Percentiles rank a stretch among this genome's conserved stretches.
These are phyloP conservation scores for Lymantria dispar DNA, from an alignment of 2,888 invertebrate species.

Conservation along the genomic window DNA sequence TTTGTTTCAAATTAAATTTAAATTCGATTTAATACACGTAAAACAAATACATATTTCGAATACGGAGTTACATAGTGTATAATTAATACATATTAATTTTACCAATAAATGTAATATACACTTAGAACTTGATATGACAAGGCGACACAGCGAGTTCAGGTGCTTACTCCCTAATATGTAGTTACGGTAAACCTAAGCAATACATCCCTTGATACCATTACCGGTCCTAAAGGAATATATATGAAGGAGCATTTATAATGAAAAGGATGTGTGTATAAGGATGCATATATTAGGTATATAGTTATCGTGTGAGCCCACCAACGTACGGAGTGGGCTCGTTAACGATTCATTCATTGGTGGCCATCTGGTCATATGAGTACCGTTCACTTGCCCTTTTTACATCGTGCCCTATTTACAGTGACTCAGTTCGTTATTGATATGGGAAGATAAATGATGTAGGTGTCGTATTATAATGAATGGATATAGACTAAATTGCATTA, in stretches of 20 bases:
- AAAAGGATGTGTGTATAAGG: background rate
- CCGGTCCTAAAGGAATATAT: constrained; percentile 3
- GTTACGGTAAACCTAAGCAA: background rate
- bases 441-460: background rate
- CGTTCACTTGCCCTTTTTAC: constrained; percentile 44
- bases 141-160: background rate
- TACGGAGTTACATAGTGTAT: background rate
- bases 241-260: constrained; percentile 14
- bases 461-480: background rate
- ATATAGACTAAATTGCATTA: background rate
- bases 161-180: background rate
- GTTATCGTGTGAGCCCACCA: constrained; percentile 18
- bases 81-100: background rate
- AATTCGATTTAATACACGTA: too few relatives aligned
- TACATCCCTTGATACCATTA: background rate
- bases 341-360: constrained; percentile 67
- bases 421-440: background rate
- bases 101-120: too few relatives aligned
- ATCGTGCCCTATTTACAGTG: constrained; percentile 37
- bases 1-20: too few relatives aligned
- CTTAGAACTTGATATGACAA: background rate
- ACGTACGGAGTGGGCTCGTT: constrained; percentile 45
- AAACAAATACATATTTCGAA: too few relatives aligned
- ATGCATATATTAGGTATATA: constrained; percentile 8
- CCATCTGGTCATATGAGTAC: constrained; percentile 62